Base-by-base conservation (phyloP, 2,797 vertebrate genomes). In the Helicolenus hilgendorfi region DNA sequence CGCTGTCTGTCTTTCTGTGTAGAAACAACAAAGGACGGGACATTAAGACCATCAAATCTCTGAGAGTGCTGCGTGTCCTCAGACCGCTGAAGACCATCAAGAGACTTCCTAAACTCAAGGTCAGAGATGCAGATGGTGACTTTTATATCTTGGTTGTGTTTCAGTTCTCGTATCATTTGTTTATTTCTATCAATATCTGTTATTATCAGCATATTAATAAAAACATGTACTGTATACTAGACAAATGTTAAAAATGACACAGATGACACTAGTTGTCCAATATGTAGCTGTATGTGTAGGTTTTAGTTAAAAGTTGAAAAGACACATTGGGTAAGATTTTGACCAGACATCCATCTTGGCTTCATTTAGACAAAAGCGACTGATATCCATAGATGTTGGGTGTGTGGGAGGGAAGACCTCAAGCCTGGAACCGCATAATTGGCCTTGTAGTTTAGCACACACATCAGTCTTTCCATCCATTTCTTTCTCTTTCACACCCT, bases 1-100 rank as follows among this genome's bases (percentile, higher is more conserved):
- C 58, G 0, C 6, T 29, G 26, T 79, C 18, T 76, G 10, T 87
- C 55, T 72, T n/a, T 63, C 58, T 93, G 8, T 8, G 1, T 83
- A 95, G 98, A 95, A 98, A 98, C 89, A 99, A 98, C 95, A 99
- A 99, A 95, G 99, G 98, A 9, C 97, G 98, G 56, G 99, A 99
- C 96, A 99, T 99, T 90, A 99, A 99, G 96, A 99, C 99, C 69
- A 99, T 99, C 95, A 99, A 99, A 93, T 99, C 99, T 73, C 97
- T 99, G 35, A 97, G 99, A 87, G 99, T 99, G 36, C 92, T 99
- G 13, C 97, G 99, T 24, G 99, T 99, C 65, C 97, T 99, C 83
- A 97, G 99, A 81, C 99, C 99, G 0, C 96, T 99, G 90, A 99
- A 99, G 96, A 99, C 99, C 78, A 99, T 99, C 95, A 99, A 99